Conservation (phyloP, 30 jellyfish, hydroid and myxozoan genomes). For the Chrysaora quinquecirrha region DNA sequence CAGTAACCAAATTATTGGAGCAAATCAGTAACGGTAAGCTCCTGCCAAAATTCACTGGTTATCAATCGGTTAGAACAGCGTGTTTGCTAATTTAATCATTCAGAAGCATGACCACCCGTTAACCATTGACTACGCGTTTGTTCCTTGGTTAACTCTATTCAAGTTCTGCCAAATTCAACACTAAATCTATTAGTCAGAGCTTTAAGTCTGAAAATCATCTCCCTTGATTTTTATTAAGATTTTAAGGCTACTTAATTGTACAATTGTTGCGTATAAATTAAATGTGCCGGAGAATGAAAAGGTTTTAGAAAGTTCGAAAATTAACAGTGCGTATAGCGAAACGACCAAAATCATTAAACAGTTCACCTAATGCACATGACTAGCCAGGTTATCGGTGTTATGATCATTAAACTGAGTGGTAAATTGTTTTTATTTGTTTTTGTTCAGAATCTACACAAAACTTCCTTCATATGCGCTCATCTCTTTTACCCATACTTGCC, state of each 20-base stretch:
- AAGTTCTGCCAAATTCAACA: not conserved
- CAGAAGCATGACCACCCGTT: conserved; percentile 47
- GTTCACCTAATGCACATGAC: too few relatives aligned
- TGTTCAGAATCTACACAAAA: too few relatives aligned
- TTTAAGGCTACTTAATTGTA: not conserved
- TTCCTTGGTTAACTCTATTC: conserved; percentile 1
- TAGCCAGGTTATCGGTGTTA: too few relatives aligned
- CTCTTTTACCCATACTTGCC: too few relatives aligned
- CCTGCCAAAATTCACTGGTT: conserved; percentile 65
- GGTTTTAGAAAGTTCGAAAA: not conserved
- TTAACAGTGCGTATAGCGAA: too few relatives aligned
- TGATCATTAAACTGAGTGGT: too few relatives aligned
- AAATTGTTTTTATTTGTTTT: too few relatives aligned
- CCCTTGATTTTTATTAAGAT: not conserved
- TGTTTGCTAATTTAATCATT: conserved; percentile 46
- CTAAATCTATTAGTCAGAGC: not conserved
- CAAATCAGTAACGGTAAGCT: conserved; percentile 58
- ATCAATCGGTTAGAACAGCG: conserved; percentile 1
- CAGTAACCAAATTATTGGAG: conserved; percentile 78
- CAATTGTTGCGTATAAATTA: not conserved
- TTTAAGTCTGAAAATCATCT: too few relatives aligned
- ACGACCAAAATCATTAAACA: too few relatives aligned
- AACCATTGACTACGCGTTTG: conserved; percentile 12
- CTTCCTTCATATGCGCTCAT: too few relatives aligned
- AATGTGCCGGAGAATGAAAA: not conserved